Conservation (phyloP, 2,888 invertebrate genomes). For the Dasysyrphus tricinctus region DNA sequence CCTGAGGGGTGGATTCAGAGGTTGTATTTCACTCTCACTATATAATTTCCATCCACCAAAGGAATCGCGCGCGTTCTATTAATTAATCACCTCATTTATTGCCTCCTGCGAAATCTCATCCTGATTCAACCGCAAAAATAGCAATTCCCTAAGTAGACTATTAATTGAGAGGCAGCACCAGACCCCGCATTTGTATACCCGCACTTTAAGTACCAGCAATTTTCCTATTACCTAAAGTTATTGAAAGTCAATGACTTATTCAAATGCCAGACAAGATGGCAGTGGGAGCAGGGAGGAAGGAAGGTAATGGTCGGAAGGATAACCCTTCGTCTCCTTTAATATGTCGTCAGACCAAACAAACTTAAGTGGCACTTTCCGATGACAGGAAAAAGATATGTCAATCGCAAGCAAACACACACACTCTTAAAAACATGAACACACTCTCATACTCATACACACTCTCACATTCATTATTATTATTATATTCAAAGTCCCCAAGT, state of each 20-base stretch:
- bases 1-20: not conserved
- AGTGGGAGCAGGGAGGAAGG: not conserved
- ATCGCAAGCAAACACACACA: slow-evolving; percentile 66
- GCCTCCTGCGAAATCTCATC: slow-evolving; percentile 52
- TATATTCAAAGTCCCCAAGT: slow-evolving; percentile 23
- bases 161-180: slow-evolving; percentile 51
- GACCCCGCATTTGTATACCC: slow-evolving; percentile 2
- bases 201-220: slow-evolving; percentile 56
- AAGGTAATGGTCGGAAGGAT: slow-evolving; percentile 47
- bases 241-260: slow-evolving; percentile 74
- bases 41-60: slow-evolving; percentile 2
- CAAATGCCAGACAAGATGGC: slow-evolving; percentile 55
- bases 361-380: slow-evolving; percentile 76
- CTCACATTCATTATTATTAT: slow-evolving; percentile 9
- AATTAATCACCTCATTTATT: slow-evolving; percentile 74
- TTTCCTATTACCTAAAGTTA: slow-evolving; percentile 65
- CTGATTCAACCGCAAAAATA: slow-evolving; percentile 66
- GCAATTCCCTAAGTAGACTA: slow-evolving; percentile 70
- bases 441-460: no score
- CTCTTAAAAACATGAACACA: slow-evolving; percentile 26
- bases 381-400: slow-evolving; percentile 75
- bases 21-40: slow-evolving; percentile 4
- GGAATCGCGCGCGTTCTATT: slow-evolving; percentile 62
- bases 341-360: slow-evolving; percentile 67
- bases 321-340: slow-evolving; percentile 50